Evolutionary conservation across 2,888 invertebrate species (phyloP).

Genomic region (Aleiodes testaceus): DNA sequence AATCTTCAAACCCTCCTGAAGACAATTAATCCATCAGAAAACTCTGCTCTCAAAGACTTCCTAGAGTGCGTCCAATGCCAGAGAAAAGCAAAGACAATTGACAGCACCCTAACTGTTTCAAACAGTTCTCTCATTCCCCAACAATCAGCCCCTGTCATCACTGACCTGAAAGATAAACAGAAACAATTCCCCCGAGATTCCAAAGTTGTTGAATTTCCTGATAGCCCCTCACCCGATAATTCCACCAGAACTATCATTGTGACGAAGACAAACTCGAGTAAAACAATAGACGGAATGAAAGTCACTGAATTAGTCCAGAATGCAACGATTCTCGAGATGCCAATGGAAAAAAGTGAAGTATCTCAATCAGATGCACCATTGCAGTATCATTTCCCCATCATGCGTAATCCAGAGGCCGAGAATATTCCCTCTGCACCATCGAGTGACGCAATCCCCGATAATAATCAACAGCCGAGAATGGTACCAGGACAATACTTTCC

Average conservation of each 20-base stretch:
- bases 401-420: neutral
- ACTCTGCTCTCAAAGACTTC: constrained; percentile 30
- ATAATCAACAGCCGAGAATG: neutral
- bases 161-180: neutral
- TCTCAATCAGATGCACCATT: constrained; percentile 6
- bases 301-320: constrained; percentile 40
- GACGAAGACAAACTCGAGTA: constrained; percentile 18
- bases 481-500: constrained; percentile 4
- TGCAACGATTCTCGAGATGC: constrained; percentile 34
- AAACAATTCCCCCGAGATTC: constrained; percentile 19
- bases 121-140: no score
- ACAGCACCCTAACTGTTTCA: no score
- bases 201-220: constrained; percentile 12
- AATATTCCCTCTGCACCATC: neutral
- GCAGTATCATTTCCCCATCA: constrained; percentile 5
- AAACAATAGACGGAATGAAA: constrained; percentile 16
- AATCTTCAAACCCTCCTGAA: constrained; percentile 35
- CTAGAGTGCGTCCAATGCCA: constrained; percentile 56
- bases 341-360: neutral
- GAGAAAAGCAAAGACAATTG: neutral
- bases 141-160: no score
- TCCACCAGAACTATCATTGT: constrained; percentile 35
- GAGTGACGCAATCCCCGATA: neutral
- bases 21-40: constrained; percentile 19
- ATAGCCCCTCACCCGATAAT: constrained; percentile 43